Evolutionary conservation across 2,888 invertebrate species (phyloP).

Genomic region (Mactromeris polynyma): DNA sequence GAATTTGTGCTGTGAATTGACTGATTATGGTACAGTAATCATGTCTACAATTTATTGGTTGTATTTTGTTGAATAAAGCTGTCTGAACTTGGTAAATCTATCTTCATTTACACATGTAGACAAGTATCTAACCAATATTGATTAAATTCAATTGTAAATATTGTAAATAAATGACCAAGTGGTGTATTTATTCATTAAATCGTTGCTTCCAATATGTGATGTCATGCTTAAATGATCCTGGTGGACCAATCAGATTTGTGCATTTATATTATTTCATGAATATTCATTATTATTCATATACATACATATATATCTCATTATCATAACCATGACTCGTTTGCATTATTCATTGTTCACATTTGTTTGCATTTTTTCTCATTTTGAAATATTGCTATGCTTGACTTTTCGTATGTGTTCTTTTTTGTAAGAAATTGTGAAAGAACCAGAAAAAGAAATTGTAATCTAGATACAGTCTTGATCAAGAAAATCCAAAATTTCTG

Average conservation of each 20-base stretch:
- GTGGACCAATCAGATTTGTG: slow-evolving; percentile 63
- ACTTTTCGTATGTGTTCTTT: background rate
- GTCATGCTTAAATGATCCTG: slow-evolving; percentile 43
- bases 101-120: background rate
- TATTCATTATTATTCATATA: slow-evolving; percentile 34
- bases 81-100: background rate
- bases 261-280: slow-evolving; percentile 43
- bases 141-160: slow-evolving; percentile 41
- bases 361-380: slow-evolving; percentile 13
- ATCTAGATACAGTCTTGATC: slow-evolving; percentile 4
- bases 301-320: slow-evolving; percentile 7
- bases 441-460: background rate
- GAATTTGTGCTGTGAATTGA: slow-evolving; percentile 10
- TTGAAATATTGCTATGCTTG: slow-evolving; percentile 5
- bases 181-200: slow-evolving; percentile 53
- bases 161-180: slow-evolving; percentile 40
- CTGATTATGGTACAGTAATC: background rate
- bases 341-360: slow-evolving; percentile 24
- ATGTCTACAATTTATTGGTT: background rate
- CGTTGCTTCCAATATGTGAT: slow-evolving; percentile 44
- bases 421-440: slow-evolving; percentile 7
- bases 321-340: slow-evolving; percentile 14
- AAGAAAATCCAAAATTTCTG: slow-evolving; percentile 33
- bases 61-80: background rate
- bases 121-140: background rate